Base-by-base conservation (phyloP, 2,797 vertebrate species). In the Dallia pectoralis region DNA sequence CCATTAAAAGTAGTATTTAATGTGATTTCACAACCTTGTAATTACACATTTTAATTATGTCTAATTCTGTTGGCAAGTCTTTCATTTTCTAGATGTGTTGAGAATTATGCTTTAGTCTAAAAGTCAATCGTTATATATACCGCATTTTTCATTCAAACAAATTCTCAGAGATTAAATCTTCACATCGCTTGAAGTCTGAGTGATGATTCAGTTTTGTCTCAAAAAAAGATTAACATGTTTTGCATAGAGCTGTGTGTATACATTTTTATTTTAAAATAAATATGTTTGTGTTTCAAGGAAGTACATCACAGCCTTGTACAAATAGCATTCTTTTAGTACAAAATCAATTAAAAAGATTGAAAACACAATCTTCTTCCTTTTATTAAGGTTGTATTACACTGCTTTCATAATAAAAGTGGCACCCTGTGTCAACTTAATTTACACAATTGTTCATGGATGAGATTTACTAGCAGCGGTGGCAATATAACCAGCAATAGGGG, bases 141-240 rank as follows among this genome's bases (percentile, higher is more conserved):
- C 14, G 18, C 9, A 27, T 29, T 22, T 22, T 62, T 62, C 22
- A n/a, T 63, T n/a, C 25, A 29, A 63, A 27, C 61, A 63, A 63
- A 63, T 44, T 1, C 40, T 44, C 40, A 44, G 36, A 1, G 36
- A 40, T 40, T 40, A 40, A 9, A 40, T 66, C 33, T 53, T 53
- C 22, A 53, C 6, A 53, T 40, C 1, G 40, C 11, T 40, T 40
- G 40, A 40, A 40, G 2, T 79, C 40, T 80, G 62, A 67, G 22
- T 67, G 36, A 44, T 67, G 9, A 25, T 56, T n/a, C n/a, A 51
- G 61, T 32, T 70, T 63, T 69, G 48, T 14, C 29, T 77, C 47
- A n/a, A 89, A 85, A 85, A 84, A 88, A 84, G 7, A 79, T 32
- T 63, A 33, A 53, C 22, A n/a, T 70, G 29, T 15, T 53, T 72